Base-by-base conservation (phyloP, 2,113 vertebrate species). In the Antechinus stuartii region DNA sequence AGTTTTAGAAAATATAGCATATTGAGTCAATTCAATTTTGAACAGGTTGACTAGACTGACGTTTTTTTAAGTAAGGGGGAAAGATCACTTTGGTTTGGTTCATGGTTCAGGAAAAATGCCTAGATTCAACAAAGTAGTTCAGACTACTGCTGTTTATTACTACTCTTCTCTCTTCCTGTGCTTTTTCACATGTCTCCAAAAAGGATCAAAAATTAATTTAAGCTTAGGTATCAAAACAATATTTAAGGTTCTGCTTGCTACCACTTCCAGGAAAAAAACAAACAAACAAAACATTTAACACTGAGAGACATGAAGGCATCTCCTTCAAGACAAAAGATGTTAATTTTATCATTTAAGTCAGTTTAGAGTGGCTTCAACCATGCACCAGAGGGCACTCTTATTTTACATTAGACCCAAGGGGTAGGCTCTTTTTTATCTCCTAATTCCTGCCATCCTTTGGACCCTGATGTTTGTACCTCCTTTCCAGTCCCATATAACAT, bases 71-170 rank as follows among this genome's bases (percentile, higher is more conserved):
- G 68, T n/a, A 19, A 10, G 68, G 7, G 68, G 68, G 7, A 76
- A 76, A 42, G 90, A 89, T 92, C 7, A 90, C 25, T 49, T 95
- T 56, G 24, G 23, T 57, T 96, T 68, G 90, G 53, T 35, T 95
- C 89, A 89, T 22, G 22, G 26, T 8, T 92, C 94, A 93, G 49
- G 25, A 90, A n/a, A 89, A 49, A 91, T 91, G 47, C 61, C 25
- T 56, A 46, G 23, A 92, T 42, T 91, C 54, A 92, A 68, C 35
- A 96, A 96, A 95, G 0, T 46, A 50, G n/a, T 93, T 95, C 61
- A 42, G 68, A 76, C 16, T 16, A 2, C 22, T 76, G 6, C 68
- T 42, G 68, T 8, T 22, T 22, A 42, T 19, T 1, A 94, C 54
- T 8, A 8, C 61, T 6, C 25, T 46, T 92, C 10, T 0, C 50